phyloP scores from a whole-genome alignment of 2,797 vertebrate species.

The Lutra lutra region DNA sequence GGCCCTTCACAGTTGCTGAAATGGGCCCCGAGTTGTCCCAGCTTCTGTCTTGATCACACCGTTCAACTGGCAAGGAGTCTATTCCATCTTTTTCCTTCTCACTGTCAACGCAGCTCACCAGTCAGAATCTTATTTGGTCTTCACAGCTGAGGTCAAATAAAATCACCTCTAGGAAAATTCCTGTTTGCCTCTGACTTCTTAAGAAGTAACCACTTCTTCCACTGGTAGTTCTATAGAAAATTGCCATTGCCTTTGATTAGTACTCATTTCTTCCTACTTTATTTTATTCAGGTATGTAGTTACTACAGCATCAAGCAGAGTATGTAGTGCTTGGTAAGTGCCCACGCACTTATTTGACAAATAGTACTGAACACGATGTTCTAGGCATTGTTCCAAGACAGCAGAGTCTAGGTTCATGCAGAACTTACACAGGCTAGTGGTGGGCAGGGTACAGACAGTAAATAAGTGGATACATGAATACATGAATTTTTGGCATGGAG shows the following conservation, averaged over 20 bases:
- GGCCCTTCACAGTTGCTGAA: background rate
- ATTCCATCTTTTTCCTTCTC: background rate
- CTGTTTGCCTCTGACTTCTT: background rate
- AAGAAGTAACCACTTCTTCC: background rate
- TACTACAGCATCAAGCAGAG: too few species aligned
- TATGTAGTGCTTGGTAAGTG: background rate
- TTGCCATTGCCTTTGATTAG: slow-evolving; percentile 10
- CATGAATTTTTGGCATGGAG: background rate
- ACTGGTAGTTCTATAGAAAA: background rate
- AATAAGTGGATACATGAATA: background rate
- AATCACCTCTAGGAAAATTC: background rate
- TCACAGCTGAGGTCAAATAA: background rate
- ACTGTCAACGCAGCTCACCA: background rate
- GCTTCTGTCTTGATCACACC: background rate
- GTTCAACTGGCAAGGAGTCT: background rate
- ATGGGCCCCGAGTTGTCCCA: background rate
- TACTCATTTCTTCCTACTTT: background rate
- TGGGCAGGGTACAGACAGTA: background rate
- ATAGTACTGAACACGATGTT: background rate
- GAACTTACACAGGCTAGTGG: background rate
- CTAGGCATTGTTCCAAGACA: background rate
- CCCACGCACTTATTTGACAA: background rate
- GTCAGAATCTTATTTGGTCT: slow-evolving; percentile 20
- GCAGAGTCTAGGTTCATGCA: background rate
- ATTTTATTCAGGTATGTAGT: background rate